Conservation (phyloP, 35 echinoderm and acorn worm species). For the Chiridota heheva region DNA sequence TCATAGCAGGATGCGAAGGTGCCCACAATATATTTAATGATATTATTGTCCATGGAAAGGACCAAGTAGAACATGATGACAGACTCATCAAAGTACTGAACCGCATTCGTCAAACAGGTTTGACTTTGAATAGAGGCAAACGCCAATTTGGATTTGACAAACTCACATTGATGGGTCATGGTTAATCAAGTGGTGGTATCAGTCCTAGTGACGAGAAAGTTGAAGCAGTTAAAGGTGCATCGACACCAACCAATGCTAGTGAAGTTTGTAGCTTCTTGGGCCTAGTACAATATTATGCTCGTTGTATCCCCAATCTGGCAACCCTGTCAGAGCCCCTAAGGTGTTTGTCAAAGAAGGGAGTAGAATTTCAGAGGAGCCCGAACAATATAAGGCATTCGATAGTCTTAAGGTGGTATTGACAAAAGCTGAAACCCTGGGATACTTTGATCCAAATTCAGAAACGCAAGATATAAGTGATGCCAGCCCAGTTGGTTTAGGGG, state of each 20-base stretch:
- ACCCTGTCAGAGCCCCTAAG: constrained; percentile 55
- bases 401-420: constrained; percentile 40
- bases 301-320: constrained; percentile 65
- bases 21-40: constrained; percentile 69
- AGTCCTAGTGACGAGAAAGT: constrained; percentile 41
- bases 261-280: constrained; percentile 66
- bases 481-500: constrained; percentile 57
- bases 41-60: constrained; percentile 60
- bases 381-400: constrained; percentile 32
- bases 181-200: constrained; percentile 21
- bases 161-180: constrained; percentile 60
- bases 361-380: constrained; percentile 34
- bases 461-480: constrained; percentile 47
- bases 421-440: constrained; percentile 36
- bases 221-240: constrained; percentile 21
- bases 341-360: constrained; percentile 45
- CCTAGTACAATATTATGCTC: constrained; percentile 42
- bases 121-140: constrained; percentile 56
- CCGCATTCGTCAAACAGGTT: constrained; percentile 40
- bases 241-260: constrained; percentile 28
- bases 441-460: constrained; percentile 50
- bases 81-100: constrained; percentile 41
- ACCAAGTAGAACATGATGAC: constrained; percentile 48
- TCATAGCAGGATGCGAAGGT: constrained; percentile 55
- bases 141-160: constrained; percentile 45